Evolutionary conservation across 2,113 vertebrate species (phyloP), one percentile per base, ranked within the genome.

Genomic region (Acanthisitta chloris): DNA sequence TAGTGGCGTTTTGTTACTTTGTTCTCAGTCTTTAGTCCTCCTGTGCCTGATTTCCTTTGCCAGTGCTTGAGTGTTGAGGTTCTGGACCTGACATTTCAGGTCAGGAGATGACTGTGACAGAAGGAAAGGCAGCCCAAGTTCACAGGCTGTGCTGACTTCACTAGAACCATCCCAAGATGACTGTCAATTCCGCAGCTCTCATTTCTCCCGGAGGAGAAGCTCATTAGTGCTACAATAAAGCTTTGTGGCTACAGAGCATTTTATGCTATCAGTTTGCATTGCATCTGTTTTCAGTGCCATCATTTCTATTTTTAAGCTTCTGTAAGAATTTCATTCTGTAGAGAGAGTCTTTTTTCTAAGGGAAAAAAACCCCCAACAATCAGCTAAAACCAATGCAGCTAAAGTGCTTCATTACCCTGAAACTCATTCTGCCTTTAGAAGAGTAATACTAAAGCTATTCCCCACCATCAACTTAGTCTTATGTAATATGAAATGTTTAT

Each of bases 41-140:
- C 17, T 28, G 2, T 58, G 8, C 18, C 8, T 0, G 0, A 4
- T 54, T 80, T 57, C 12, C 2, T 74, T 81, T n/a, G n/a, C n/a
- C 28, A 17, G 24, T 52, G 8, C 19, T 26, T 17, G 18, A 10
- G 0, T 17, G 10, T 9, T 2, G 2, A 16, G 28, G 59, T 88
- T 80, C 38, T 72, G 36, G 28, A 29, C 34, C 31, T 87, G 42
- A 58, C 58, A 71, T 86, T 78, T 82, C 26, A 46, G 58, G 34
- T 12, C 28, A 13, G 33, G 59, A 23, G 21, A 23, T 55, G 31
- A 36, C 20, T n/a, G 19, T 54, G 16, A 42, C 10, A 38, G 12
- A 62, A 81, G 11, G 20, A 82, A 72, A 54, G 29, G 25, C 46
- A 66, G 14, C 29, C 20, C 10, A 25, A 17, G 16, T 86, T 92